Evolutionary conservation across 2,888 invertebrate species (phyloP), one percentile per base, ranked within the genome.

Genomic region (Thymelicus lineola): DNA sequence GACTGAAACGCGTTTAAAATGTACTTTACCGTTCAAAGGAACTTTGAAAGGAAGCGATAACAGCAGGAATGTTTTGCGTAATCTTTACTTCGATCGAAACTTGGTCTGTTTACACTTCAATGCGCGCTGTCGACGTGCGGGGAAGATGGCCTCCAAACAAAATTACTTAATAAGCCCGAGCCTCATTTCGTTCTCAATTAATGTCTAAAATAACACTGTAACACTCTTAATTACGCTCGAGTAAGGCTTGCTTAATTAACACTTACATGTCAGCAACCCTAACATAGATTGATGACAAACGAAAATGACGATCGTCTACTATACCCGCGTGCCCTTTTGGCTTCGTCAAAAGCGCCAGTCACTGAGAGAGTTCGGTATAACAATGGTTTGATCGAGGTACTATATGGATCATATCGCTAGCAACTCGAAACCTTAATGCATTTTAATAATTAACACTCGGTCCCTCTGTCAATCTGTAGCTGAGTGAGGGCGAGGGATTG

Each of bases 271-370:
- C 93, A 91, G 89, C 85, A 83, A 81, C 83, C 84, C 87, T 92
- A 92, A 93, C 93, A 90, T 91, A 93, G 93, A 93, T 93, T 93
- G 93, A 93, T 93, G 93, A 93, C 93, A 93, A 89, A 90, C 88
- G 90, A 91, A 90, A 91, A 91, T 93, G 93, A 92, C 92, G 92
- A 90, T 86, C 86, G 86, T 78, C 85, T 86, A 83, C 84, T 83
- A 85, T 85, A 82, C 79, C 82, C 64, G 46, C 15, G 66, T 64
- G 63, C 87, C 86, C 86, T 85, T 55, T 86, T 87, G 78, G 86
- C 84, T 85, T 87, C 83, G 75, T 81, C 71, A 79, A 91, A 92
- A 92, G 81, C 84, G 92, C 93, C 80, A 91, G 93, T 93, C 93
- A 93, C 83, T 85, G 77, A 75, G 78, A 84, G 87, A 89, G 87